Base-by-base conservation (phyloP, 2,888 invertebrate genomes). In the Opisthograptis luteolata region DNA sequence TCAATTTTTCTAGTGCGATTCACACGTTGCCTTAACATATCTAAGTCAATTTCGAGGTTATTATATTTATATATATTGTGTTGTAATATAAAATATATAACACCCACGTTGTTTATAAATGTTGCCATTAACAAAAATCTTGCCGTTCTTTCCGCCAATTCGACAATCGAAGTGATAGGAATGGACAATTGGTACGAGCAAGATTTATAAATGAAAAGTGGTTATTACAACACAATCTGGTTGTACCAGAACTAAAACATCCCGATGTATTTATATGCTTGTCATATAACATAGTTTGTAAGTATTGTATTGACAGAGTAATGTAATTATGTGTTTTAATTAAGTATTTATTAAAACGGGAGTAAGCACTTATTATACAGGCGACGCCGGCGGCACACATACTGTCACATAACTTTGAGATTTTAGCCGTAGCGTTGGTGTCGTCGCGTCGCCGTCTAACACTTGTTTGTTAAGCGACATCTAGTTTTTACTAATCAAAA, bases 21-120 rank as follows among this genome's bases (percentile, higher is more conserved):
- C 90, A 90, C 90, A 84, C 76, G 90, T 84, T 90, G 90, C 90
- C 90, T 90, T 90, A 89, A 88, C 88, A 88, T 87, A 89, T 90
- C 90, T 89, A 90, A 90, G 90, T 90, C 89, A 89, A 87, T 88
- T 85, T 85, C 73, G 76, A 84, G 77, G 79, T 74, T 82, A 79
- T 79, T 72, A n/a, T 78, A 73, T 71, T 13, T 44, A 50, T 67
- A 64, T 66, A 68, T 75, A 72, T 80, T 75, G 66, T 77, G 78
- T 83, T 84, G 79, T 84, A 76, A 59, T 63, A 65, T 72, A 65
- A 65, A 67, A 65, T n/a, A n/a, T n/a, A n/a, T n/a, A n/a, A 64
- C 50, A 50, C 43, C 66, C 70, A 62, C 57, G 48, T 67, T 68
- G 68, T 54, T 75, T 75, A 73, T 73, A 69, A 76, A 72, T 68